Conservation (phyloP, 2,113 vertebrate genomes). For the Circaetus gallicus region DNA sequence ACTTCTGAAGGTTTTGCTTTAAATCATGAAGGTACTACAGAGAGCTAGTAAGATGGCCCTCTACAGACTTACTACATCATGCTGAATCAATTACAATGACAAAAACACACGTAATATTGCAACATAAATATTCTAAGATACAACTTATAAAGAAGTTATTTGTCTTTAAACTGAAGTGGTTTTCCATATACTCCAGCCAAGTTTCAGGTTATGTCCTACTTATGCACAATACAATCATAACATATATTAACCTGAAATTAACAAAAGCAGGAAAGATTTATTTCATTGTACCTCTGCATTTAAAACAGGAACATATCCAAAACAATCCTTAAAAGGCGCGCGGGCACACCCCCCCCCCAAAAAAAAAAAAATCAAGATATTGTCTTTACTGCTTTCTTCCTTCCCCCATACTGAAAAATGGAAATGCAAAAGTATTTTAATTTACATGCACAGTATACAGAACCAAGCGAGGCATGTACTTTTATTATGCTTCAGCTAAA, state of each 20-base stretch:
- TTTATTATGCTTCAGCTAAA: neutral
- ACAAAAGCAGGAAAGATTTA: neutral
- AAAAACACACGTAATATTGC: neutral
- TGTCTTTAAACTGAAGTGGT: neutral
- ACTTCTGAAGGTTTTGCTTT: neutral
- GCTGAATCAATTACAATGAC: neutral
- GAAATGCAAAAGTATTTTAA: neutral
- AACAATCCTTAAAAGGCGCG: neutral
- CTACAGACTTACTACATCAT: neutral
- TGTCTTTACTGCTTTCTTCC: neutral
- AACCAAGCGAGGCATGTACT: neutral
- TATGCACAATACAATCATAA: neutral
- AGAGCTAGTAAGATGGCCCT: no score
- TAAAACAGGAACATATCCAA: neutral
- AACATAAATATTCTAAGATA: neutral
- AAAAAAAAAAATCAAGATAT: no score
- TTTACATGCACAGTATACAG: neutral
- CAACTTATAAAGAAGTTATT: neutral
- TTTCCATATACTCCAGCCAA: neutral
- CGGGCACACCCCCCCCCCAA: no score
- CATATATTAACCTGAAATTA: neutral
- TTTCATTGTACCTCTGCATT: no score
- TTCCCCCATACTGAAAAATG: neutral
- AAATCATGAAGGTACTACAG: neutral
- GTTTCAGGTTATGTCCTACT: neutral